Evolutionary conservation across 1,140 invertebrate species (phyloP).

Genomic region (Brachionus manjavacas): DNA sequence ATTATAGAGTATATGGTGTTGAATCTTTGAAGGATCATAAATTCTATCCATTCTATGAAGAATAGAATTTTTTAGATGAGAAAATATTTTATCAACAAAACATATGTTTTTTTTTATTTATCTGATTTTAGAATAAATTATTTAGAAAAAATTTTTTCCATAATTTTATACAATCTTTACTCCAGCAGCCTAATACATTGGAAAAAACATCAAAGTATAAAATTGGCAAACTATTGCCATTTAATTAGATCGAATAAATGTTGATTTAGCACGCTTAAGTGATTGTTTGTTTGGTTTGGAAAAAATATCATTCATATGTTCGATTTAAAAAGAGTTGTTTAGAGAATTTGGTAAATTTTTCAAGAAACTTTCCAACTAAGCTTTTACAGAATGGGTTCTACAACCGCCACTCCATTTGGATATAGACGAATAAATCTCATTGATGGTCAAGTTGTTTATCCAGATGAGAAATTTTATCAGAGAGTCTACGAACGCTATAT

Average conservation of each 20-base stretch:
- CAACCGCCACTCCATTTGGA: not conserved
- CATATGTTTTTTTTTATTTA: not conserved
- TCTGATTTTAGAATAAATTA: not conserved
- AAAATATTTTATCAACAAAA: not conserved
- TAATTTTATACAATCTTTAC: not conserved
- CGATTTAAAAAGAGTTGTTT: not conserved
- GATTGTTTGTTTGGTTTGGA: not conserved
- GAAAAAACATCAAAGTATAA: not conserved
- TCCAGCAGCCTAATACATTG: not conserved
- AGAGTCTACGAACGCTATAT: conserved; percentile 11
- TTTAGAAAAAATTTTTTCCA: not conserved
- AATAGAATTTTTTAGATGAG: not conserved
- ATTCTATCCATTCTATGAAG: conserved; percentile 24
- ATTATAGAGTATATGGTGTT: conserved; percentile 10
- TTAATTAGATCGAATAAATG: not conserved
- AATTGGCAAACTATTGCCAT: not conserved
- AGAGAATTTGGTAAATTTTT: not conserved
- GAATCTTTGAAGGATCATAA: not conserved
- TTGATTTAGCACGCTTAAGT: not conserved
- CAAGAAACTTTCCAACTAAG: not conserved
- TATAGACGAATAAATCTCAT: not conserved
- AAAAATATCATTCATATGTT: not conserved
- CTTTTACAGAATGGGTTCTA: not conserved
- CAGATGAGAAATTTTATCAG: conserved; percentile 11
- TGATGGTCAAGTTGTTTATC: conserved; percentile 28